These are phyloP conservation scores for Cynodonichthys magdalenae DNA, from an alignment of 2,797 vertebrate species.

Conservation along the genomic window DNA sequence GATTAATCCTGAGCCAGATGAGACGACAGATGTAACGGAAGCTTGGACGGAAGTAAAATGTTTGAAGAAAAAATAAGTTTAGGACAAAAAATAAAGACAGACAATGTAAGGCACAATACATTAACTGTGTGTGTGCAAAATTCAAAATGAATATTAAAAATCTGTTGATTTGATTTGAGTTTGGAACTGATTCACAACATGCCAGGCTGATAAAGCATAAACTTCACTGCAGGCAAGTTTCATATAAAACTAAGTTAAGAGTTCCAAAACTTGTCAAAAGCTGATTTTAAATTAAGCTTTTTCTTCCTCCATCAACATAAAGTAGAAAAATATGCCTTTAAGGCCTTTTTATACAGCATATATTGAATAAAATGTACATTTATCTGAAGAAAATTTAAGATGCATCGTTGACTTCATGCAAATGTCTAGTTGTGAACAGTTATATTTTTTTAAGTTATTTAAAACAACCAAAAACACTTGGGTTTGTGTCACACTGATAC, in stretches of 20 bases:
- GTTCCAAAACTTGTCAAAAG: constrained; percentile 13
- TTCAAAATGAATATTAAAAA: constrained; percentile 2
- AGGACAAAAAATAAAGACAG: neutral
- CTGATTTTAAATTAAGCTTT: constrained; percentile 7
- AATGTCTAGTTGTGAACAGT: neutral
- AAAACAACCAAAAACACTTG: neutral
- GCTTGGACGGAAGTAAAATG: constrained; percentile 7
- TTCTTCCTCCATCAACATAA: neutral
- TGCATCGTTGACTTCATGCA: neutral
- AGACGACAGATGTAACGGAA: constrained; percentile 44
- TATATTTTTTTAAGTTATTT: too few relatives aligned
- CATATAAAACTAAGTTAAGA: constrained; percentile 10
- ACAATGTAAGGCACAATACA: neutral
- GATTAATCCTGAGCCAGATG: constrained; percentile 33
- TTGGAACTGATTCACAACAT: neutral
- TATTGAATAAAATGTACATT: neutral
- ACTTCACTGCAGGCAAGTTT: neutral
- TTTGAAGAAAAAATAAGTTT: neutral
- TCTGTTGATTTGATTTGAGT: constrained; percentile 14
- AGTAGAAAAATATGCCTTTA: neutral
- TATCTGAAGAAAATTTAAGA: neutral
- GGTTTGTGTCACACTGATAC: neutral
- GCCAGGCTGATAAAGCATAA: constrained; percentile 7
- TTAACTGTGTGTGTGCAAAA: neutral
- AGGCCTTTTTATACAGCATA: neutral